Evolutionary conservation across 2,888 invertebrate species (phyloP), one percentile per base, ranked within the genome.

Genomic region (Panopea generosa): DNA sequence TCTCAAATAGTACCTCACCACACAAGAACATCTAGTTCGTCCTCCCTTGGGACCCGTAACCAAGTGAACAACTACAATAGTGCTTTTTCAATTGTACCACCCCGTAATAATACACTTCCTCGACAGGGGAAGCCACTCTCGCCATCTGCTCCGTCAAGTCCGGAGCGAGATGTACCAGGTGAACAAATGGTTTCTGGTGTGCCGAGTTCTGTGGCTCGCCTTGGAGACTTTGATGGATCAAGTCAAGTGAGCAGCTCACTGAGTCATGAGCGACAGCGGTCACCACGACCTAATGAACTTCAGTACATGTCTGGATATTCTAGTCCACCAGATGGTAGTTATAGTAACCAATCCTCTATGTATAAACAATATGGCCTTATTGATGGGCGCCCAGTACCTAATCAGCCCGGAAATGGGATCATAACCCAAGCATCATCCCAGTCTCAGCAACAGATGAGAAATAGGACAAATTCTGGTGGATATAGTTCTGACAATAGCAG

Each of bases 211-310:
- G 84, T 86, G 16, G 86, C 83, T 6, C 77, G 87, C 24, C 60
- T 86, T 16, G 79, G 86, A 20, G 89, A 90, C 55, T 86, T 87
- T 75, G 90, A 90, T 69, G 89, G 89, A 14, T 88, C 88, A 61
- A 88, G 87, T 66, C 85, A 87, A 55, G 85, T 84, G 4, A 87
- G 87, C 74, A 82, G 81, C 45, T 65, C 72, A 16, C 77, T 57
- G 59, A 81, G 77, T 47, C 77, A 81, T 59, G 81, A 82, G 55
- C 57, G 73, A 40, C 52, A 77, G 65, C 22, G 77, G 27, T 77
- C 76, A 22, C 77, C 77, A 9, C 49, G 56, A 18, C 81, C 74
- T 3, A 68, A 59, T 52, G 81, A 77, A 33, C 56, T 70, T 29
- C 76, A 60, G 27, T 77, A 74, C 27, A 60, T 81, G 61, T 68